These are phyloP conservation scores for Drosophila siamana DNA, from an alignment of 2,888 invertebrate genomes.

Conservation along the genomic window DNA sequence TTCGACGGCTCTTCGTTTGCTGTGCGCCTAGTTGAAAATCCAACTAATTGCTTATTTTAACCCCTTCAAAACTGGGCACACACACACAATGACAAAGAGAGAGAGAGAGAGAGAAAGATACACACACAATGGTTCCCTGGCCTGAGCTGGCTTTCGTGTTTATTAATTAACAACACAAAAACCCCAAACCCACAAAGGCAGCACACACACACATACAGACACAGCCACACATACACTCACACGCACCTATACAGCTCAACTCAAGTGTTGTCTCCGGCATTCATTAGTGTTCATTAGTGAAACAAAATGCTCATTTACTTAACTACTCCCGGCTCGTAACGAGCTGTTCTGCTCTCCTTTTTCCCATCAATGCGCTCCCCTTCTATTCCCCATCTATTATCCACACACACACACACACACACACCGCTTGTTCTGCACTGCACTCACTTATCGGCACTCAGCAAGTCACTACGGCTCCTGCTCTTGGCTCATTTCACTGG, in stretches of 20 bases:
- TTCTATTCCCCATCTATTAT: constrained; percentile 8
- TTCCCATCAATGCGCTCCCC: constrained; percentile 6
- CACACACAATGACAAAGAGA: constrained; percentile 39
- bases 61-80: constrained; percentile 81
- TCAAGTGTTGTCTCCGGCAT: constrained; percentile 81
- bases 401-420: background rate
- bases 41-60: constrained; percentile 83
- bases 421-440: constrained; percentile 9
- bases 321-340: constrained; percentile 75
- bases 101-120: constrained; percentile 5
- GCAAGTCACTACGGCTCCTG: constrained; percentile 63
- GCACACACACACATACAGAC: constrained; percentile 37
- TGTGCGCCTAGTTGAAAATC: constrained; percentile 81
- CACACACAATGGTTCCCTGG: constrained; percentile 55
- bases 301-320: constrained; percentile 84
- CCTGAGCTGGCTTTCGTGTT: constrained; percentile 73
- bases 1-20: constrained; percentile 69
- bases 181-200: constrained; percentile 78
- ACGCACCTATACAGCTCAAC: constrained; percentile 53
- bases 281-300: constrained; percentile 84
- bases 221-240: constrained; percentile 22
- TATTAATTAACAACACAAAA: constrained; percentile 82
- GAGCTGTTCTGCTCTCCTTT: constrained; percentile 40
- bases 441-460: constrained; percentile 72
- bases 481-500: constrained; percentile 52